Percentiles rank a stretch among this genome's conserved stretches.
phyloP scores from a whole-genome alignment of 2,113 vertebrate genomes.

The Xiphophorus hellerii region DNA sequence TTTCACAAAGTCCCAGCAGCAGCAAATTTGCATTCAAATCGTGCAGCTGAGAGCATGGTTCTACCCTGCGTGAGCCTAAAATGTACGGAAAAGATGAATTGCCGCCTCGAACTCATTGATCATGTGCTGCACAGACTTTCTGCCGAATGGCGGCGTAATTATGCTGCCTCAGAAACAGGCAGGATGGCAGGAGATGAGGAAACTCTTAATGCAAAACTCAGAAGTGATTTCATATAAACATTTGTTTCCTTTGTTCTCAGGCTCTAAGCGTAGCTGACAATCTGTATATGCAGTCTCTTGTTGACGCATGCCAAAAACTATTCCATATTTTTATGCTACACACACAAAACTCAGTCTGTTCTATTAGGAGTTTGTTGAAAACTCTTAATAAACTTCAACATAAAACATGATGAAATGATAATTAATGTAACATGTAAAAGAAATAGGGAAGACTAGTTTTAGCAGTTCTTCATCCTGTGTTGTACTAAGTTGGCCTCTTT shows the following conservation, averaged over 20 bases:
- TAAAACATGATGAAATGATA: background rate
- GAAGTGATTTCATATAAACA: slow-evolving; percentile 31
- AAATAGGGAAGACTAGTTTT: background rate
- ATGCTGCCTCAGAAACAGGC: slow-evolving; percentile 42
- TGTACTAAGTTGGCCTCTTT: too few relatives aligned
- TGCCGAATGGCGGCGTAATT: slow-evolving; percentile 60
- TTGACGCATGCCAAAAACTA: background rate
- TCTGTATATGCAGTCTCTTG: background rate
- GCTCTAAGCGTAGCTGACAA: background rate
- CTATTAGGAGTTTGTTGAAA: background rate
- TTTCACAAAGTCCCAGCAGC: slow-evolving; percentile 34
- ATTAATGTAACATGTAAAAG: background rate
- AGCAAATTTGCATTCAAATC: slow-evolving; percentile 66
- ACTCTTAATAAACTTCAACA: background rate
- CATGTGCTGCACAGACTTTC: slow-evolving; percentile 53
- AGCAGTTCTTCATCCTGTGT: background rate
- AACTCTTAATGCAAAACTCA: slow-evolving; percentile 55
- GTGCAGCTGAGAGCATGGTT: slow-evolving; percentile 47
- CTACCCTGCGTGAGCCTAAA: slow-evolving; percentile 44
- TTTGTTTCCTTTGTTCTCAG: slow-evolving; percentile 19
- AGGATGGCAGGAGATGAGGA: slow-evolving; percentile 39
- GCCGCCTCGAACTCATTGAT: slow-evolving; percentile 67
- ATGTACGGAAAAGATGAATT: slow-evolving; percentile 71
- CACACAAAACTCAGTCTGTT: too few relatives aligned
- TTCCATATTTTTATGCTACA: background rate